Evolutionary conservation across 2,888 invertebrate genomes (phyloP).

Genomic region (Hydrotaea diabolus): DNA sequence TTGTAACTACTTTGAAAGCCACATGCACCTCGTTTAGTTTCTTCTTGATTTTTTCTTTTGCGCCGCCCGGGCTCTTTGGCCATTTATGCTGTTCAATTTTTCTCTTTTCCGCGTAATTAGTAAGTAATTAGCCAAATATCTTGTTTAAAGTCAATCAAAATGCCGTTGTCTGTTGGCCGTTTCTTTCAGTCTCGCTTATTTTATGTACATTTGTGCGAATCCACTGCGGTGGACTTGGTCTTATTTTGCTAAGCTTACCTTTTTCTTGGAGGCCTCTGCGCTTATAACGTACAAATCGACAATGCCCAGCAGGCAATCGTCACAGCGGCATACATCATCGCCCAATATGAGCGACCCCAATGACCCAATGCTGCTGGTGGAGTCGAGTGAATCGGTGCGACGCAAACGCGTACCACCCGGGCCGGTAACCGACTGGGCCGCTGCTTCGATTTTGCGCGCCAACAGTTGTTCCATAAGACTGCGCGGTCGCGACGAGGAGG

Average conservation of each 20-base stretch:
- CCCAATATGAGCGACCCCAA: slow-evolving; percentile 83
- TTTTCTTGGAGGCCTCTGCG: slow-evolving; percentile 83
- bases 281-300: slow-evolving; percentile 87
- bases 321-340: slow-evolving; percentile 90
- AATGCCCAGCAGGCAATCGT: slow-evolving; percentile 91
- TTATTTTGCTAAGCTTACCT: slow-evolving; percentile 82
- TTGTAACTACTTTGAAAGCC: slow-evolving; percentile 36
- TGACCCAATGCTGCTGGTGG: slow-evolving; percentile 87
- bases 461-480: slow-evolving; percentile 91
- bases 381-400: slow-evolving; percentile 89
- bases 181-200: slow-evolving; percentile 15
- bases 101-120: slow-evolving; percentile 65
- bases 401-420: slow-evolving; percentile 83
- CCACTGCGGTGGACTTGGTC: neutral
- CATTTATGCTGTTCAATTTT: neutral
- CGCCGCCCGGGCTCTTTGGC: slow-evolving; percentile 34
- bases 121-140: slow-evolving; percentile 69
- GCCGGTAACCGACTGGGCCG: slow-evolving; percentile 80
- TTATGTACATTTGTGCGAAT: neutral
- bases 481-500: slow-evolving; percentile 85
- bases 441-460: slow-evolving; percentile 90
- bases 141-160: slow-evolving; percentile 69
- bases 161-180: neutral
- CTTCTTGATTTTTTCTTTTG: too few species aligned
- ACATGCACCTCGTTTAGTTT: slow-evolving; percentile 19